Evolutionary conservation across 1,140 invertebrate species (phyloP), one percentile per base, ranked within the genome.

Genomic region (Platyscapa corneri): DNA sequence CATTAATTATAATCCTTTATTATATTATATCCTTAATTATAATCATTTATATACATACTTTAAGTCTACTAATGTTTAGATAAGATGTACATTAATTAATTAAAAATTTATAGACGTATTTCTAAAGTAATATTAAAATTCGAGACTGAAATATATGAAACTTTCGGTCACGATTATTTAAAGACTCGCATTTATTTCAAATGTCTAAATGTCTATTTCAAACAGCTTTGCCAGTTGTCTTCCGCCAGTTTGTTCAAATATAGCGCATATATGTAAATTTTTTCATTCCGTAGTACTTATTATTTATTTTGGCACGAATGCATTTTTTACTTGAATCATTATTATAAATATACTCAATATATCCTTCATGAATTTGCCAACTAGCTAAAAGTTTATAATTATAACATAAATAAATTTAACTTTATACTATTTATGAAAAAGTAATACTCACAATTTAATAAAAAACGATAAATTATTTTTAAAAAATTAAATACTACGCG

Each of bases 101-200:
- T 64, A 7, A 64, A 64, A 64, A 30, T 64, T 64, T 64, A 3
- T 64, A 30, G 27, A 53, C n/a, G n/a, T n/a, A 64, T 30, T 64
- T n/a, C 27, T 64, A 30, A 64, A 64, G 18, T 18, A 53, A 53
- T 18, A 53, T 14, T 2, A 30, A 64, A 27, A 64, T 8, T 30
- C 3, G 27, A 72, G 18, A 39, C 10, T 23, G 6, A 70, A 46
- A 84, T 78, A 78, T 78, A 84, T 72, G 90, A 90, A 90, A 89
- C 90, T 92, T 91, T 92, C 89, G 92, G 91, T 92, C 91, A 93
- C 87, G 91, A 93, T 93, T 93, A 93, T 93, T 93, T 93, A 91
- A 92, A 93, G 92, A 91, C 90, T 86, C 89, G 87, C 90, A 91
- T 92, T 91, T 92, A 92, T 93, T 92, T 92, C 91, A 92, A 92